Evolutionary conservation across 1,140 invertebrate species (phyloP).

Genomic region (Rhysida immarginata): DNA sequence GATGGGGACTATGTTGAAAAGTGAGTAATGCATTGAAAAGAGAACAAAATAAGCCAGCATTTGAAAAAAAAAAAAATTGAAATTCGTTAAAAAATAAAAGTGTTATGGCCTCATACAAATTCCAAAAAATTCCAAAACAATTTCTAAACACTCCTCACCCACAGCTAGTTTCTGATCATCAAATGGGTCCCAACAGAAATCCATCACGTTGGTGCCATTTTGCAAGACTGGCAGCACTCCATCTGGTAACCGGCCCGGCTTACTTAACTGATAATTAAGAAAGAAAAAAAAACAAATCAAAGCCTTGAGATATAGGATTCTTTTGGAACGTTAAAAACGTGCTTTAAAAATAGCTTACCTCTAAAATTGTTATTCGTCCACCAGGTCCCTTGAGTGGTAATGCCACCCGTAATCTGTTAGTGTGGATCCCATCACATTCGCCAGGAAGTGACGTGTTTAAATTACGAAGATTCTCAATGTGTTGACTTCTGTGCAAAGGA

Average conservation of each 20-base stretch:
- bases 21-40: too few species aligned
- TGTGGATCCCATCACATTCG: constrained; percentile 84
- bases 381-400: constrained; percentile 74
- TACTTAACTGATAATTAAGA: constrained; percentile 41
- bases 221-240: constrained; percentile 70
- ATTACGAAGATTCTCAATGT: constrained; percentile 83
- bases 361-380: constrained; percentile 73
- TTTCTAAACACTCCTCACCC: too few species aligned
- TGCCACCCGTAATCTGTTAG: constrained; percentile 66
- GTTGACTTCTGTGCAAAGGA: constrained; percentile 69
- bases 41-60: too few species aligned
- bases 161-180: constrained; percentile 59
- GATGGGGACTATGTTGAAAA: too few species aligned
- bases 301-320: background rate
- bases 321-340: background rate
- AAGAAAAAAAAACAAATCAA: too few species aligned
- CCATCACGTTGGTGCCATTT: constrained; percentile 71
- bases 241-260: constrained; percentile 58
- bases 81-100: too few species aligned
- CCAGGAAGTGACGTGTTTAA: constrained; percentile 78
- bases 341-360: too few species aligned
- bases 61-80: too few species aligned
- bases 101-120: too few species aligned
- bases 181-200: constrained; percentile 90
- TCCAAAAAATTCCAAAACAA: too few species aligned